Base-by-base conservation (phyloP, 2,113 vertebrate genomes). In the Epinephelus fuscoguttatus region DNA sequence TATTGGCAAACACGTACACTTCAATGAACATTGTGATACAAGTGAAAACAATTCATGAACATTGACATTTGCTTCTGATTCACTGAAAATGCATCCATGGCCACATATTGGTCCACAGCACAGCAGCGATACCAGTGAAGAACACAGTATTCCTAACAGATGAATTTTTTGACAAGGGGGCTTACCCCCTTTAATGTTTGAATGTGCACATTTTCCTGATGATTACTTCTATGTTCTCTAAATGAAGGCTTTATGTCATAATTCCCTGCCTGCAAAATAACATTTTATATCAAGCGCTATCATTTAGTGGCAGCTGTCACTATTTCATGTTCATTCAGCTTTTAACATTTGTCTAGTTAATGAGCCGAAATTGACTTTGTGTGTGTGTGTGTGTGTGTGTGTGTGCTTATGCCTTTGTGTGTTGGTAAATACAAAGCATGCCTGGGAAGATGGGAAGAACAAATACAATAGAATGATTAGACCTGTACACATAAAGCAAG, bases 281-380 rank as follows among this genome's bases (percentile, higher is more conserved):
- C 4, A 62, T 55, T 61, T 73, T 13, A 33, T 14, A 52, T 57
- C 2, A 47, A 45, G 21, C 12, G 0, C 64, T 66, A 5, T 49
- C 1, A n/a, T 72, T 75, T 47, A 55, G 45, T 62, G 62, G 61
- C 76, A 87, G 68, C 80, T 68, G 71, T 57, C 4, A 12, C 21
- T 86, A 56, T 82, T 84, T 89, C 82, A 82, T 75, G 78, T 78
- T 64, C 84, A 81, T 81, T 82, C 87, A 84, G 27, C 52, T 84
- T 84, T 68, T 57, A 86, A 83, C 73, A 63, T 74, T 40, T 77
- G 84, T 80, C 73, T 40, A 33, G 30, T 40, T 68, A 87, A 72
- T 80, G 60, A 86, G 40, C 67, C 49, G 3, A 59, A 9, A n/a
- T 52, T 57, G 60, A 59, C 60, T 42, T 72, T 37, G 33, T 37